Conservation (phyloP, 2,797 vertebrate genomes). For the Pseudopleuronectes americanus region DNA sequence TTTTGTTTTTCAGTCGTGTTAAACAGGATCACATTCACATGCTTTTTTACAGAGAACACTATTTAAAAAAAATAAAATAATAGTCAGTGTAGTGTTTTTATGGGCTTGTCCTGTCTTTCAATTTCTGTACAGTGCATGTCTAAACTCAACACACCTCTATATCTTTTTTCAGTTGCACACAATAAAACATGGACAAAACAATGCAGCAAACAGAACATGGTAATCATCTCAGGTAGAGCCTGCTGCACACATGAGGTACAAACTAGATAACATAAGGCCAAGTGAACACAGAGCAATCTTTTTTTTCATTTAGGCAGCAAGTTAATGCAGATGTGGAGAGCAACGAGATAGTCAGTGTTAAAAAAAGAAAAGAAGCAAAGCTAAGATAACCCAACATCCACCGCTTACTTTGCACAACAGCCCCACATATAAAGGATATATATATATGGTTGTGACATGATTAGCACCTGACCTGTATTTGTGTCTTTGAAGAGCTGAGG, state of each 20-base stretch:
- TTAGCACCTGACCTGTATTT: conserved; percentile 64
- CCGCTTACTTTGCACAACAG: conserved; percentile 41
- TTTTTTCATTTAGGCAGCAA: conserved; percentile 57
- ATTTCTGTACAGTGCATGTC: conserved; percentile 64
- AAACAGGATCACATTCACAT: conserved; percentile 46
- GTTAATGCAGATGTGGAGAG: conserved; percentile 48
- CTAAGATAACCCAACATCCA: conserved; percentile 34
- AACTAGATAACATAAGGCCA: conserved; percentile 73
- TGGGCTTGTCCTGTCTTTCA: conserved; percentile 43
- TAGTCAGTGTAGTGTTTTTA: conserved; percentile 68
- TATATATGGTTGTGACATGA: conserved; percentile 58
- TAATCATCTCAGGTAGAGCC: conserved; percentile 43
- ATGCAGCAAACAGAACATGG: conserved; percentile 45
- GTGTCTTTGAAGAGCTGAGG: conserved; percentile 61
- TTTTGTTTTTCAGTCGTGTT: conserved; percentile 35
- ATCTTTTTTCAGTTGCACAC: conserved; percentile 59
- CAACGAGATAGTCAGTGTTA: conserved; percentile 48
- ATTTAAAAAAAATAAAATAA: neutral
- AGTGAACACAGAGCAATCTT: conserved; percentile 66
- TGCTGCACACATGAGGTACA: conserved; percentile 68
- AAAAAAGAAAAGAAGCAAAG: conserved; percentile 54
- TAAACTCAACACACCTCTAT: conserved; percentile 39
- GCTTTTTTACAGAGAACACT: conserved; percentile 27
- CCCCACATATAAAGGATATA: conserved; percentile 54
- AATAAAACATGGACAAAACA: conserved; percentile 46